Evolutionary conservation across 2,797 vertebrate genomes (phyloP).

Genomic region (Miichthys miiuy): DNA sequence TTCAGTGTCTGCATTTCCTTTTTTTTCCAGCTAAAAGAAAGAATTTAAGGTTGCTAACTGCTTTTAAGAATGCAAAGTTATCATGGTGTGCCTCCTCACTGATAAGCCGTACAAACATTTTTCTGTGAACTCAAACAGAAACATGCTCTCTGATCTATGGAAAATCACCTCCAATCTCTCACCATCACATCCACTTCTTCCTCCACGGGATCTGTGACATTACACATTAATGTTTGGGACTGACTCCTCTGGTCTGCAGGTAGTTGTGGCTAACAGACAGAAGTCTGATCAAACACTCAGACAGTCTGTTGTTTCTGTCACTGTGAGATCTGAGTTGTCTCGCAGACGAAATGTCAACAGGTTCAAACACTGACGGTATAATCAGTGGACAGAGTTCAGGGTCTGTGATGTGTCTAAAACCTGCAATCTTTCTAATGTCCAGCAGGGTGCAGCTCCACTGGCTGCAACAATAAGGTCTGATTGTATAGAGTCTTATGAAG

Average conservation of each 20-base stretch:
- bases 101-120: background rate
- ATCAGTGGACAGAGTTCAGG: too few species aligned
- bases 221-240: slow-evolving; percentile 3
- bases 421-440: too few species aligned
- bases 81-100: too few species aligned
- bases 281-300: background rate
- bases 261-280: background rate
- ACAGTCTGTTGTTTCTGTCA: background rate
- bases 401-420: too few species aligned
- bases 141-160: slow-evolving; percentile 18
- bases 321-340: background rate
- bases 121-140: slow-evolving; percentile 7
- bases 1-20: too few species aligned
- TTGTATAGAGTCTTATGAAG: too few species aligned
- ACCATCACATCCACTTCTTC: slow-evolving; percentile 40
- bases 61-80: background rate
- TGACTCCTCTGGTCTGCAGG: background rate
- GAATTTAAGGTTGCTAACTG: background rate
- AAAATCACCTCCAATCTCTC: background rate
- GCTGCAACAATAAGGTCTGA: too few species aligned
- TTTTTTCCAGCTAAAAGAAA: too few species aligned
- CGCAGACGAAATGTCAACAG: slow-evolving; percentile 9
- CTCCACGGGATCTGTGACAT: slow-evolving; percentile 12
- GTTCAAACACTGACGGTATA: background rate
- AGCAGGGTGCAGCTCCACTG: too few species aligned